phyloP scores from a whole-genome alignment of 2,113 vertebrate species.

The Geothlypis trichas region DNA sequence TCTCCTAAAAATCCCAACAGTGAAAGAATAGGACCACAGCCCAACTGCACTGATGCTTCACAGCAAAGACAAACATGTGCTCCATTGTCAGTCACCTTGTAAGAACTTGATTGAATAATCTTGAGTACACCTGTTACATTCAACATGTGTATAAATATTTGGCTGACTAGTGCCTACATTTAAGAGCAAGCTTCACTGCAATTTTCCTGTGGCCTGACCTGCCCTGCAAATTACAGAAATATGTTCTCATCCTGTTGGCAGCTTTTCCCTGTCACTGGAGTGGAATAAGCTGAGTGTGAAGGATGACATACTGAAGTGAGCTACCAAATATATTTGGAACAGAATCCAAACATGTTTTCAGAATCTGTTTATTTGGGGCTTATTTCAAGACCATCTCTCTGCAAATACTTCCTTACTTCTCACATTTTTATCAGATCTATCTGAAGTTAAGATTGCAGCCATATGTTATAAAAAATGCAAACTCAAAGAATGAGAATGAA shows the following conservation, averaged over 20 bases:
- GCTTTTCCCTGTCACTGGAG: background rate
- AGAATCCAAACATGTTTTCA: background rate
- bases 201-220: background rate
- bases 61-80: background rate
- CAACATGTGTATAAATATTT: background rate
- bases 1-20: background rate
- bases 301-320: fast-evolving
- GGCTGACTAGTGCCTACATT: background rate
- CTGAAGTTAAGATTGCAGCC: background rate
- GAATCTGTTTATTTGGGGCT: background rate
- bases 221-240: background rate
- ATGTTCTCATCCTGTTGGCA: background rate
- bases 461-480: background rate
- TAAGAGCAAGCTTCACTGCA: background rate
- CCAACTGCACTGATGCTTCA: background rate
- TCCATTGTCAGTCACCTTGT: background rate
- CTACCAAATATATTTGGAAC: background rate
- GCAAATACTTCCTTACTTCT: background rate
- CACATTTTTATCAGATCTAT: background rate
- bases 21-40: background rate
- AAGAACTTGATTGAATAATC: background rate
- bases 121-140: background rate
- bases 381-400: background rate
- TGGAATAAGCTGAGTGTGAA: fast-evolving
- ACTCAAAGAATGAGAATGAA: background rate